These are phyloP conservation scores for Eupithecia insigniata DNA, from an alignment of 2,888 invertebrate species.

Conservation along the genomic window DNA sequence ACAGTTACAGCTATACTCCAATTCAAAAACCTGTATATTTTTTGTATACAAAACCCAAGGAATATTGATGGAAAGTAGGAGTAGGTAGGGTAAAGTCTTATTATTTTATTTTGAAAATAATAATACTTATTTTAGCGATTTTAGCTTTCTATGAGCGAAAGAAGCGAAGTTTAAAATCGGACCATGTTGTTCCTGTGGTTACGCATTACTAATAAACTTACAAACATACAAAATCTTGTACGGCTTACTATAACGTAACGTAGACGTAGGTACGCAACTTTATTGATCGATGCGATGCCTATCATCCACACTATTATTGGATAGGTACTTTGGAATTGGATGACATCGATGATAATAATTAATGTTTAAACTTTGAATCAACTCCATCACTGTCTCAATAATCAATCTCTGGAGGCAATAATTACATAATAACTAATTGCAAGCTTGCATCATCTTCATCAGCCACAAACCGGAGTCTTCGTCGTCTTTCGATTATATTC, in stretches of 20 bases:
- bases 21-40: no score
- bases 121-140: no score
- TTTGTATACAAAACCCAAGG: no score
- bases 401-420: neutral
- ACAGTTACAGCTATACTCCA: neutral
- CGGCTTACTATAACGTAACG: neutral
- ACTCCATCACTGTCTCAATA: slow-evolving; percentile 13
- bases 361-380: neutral
- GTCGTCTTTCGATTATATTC: neutral
- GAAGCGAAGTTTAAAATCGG: neutral
- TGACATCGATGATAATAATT: no score
- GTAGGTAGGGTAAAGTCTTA: no score
- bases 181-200: neutral
- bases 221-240: neutral
- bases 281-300: slow-evolving; percentile 9
- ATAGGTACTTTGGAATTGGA: neutral
- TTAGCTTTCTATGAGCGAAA: neutral
- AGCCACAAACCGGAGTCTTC: neutral
- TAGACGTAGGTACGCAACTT: neutral
- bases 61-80: no score
- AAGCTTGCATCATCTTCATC: neutral
- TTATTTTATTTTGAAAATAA: no score
- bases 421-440: neutral
- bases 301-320: neutral
- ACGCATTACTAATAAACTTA: neutral